These are phyloP conservation scores for Apodemus agrarius DNA, from an alignment of 2,797 vertebrate species.

Conservation along the genomic window DNA sequence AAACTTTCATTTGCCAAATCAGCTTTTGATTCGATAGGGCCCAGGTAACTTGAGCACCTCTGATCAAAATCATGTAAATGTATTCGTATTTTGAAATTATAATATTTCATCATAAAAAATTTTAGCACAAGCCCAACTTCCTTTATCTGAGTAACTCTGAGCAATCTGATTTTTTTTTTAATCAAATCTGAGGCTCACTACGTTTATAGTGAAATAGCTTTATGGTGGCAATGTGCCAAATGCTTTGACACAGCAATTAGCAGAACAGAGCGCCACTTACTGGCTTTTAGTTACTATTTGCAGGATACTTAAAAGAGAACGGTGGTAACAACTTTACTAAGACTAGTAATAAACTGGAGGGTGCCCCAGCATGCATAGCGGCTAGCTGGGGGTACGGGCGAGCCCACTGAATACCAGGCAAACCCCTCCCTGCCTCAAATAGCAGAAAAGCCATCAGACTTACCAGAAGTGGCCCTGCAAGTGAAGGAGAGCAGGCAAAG, in stretches of 20 bases:
- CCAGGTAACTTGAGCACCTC: not conserved
- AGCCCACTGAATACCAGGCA: slow-evolving; percentile 52
- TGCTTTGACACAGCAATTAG: slow-evolving; percentile 57
- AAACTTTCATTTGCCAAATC: not conserved
- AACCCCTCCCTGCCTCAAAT: slow-evolving; percentile 59
- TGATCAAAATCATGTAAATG: not conserved
- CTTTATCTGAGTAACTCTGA: not conserved
- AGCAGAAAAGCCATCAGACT: not conserved
- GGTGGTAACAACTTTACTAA: slow-evolving; percentile 67
- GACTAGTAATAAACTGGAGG: slow-evolving; percentile 67
- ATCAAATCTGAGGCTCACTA: slow-evolving; percentile 50
- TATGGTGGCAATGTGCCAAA: slow-evolving; percentile 58
- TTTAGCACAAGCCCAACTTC: slow-evolving; percentile 45
- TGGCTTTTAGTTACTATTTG: slow-evolving; percentile 66
- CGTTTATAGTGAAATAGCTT: slow-evolving; percentile 44
- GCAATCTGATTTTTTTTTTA: slow-evolving; percentile 14
- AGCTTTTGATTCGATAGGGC: not conserved
- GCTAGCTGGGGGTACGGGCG: slow-evolving; percentile 2
- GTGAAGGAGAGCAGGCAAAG: slow-evolving; percentile 54
- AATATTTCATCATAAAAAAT: slow-evolving; percentile 48
- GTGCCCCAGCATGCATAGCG: slow-evolving; percentile 16
- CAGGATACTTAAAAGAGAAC: slow-evolving; percentile 69
- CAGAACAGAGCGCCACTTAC: slow-evolving; percentile 69
- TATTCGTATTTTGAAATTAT: slow-evolving; percentile 24
- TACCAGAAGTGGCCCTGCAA: not conserved